phyloP scores from a whole-genome alignment of 2,888 invertebrate species.

The Lissonota sp. region DNA sequence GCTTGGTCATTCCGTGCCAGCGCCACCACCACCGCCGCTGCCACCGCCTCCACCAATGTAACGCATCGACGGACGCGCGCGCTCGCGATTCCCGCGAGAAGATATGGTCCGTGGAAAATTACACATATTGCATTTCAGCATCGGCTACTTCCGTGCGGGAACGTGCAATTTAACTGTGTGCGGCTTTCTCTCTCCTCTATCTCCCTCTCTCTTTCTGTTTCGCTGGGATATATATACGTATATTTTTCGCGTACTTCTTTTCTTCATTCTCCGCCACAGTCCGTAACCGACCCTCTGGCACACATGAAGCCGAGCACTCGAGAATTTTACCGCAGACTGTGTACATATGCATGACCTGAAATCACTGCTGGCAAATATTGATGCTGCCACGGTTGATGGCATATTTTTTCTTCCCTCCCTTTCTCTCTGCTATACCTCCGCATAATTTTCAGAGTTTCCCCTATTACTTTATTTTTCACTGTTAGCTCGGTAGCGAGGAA shows the following conservation, averaged over 20 bases:
- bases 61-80: constrained; percentile 38
- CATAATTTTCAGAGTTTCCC: constrained; percentile 40
- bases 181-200: constrained; percentile 40
- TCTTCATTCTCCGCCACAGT: neutral
- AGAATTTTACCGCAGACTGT: constrained; percentile 29
- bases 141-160: constrained; percentile 65
- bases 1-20: constrained; percentile 41
- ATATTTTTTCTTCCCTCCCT: neutral
- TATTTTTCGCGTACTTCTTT: neutral
- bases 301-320: constrained; percentile 21
- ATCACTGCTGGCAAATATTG: constrained; percentile 59
- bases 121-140: constrained; percentile 68
- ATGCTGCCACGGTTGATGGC: constrained; percentile 37
- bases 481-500: too few relatives aligned
- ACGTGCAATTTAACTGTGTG: constrained; percentile 59
- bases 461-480: constrained; percentile 34
- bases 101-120: constrained; percentile 63
- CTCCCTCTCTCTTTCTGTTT: constrained; percentile 10
- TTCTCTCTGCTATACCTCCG: constrained; percentile 6
- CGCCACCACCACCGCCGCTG: neutral
- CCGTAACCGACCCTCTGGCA: constrained; percentile 34
- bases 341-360: constrained; percentile 61
- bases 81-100: constrained; percentile 47
- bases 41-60: neutral
- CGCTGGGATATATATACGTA: constrained; percentile 5